phyloP scores from a whole-genome alignment of 2,797 vertebrate genomes.

The Sebastes nivosus region DNA sequence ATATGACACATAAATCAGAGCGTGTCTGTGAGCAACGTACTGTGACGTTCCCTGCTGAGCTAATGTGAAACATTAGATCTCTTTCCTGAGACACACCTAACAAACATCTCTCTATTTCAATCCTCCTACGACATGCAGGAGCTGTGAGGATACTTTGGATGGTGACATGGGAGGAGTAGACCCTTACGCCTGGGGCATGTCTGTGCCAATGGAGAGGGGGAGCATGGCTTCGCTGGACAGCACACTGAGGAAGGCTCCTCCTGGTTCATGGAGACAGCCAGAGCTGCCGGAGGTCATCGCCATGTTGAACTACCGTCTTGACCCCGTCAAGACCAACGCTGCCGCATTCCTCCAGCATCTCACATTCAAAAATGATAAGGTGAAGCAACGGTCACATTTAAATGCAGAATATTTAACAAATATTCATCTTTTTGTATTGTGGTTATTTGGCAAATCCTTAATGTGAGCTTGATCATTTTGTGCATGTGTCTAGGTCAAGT shows the following conservation, averaged over 20 bases:
- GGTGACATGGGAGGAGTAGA: slow-evolving; percentile 85
- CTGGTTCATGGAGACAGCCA: slow-evolving; percentile 90
- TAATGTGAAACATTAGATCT: not conserved
- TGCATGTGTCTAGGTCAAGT: slow-evolving; percentile 75
- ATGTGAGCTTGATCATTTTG: not conserved
- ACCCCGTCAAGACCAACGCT: slow-evolving; percentile 94
- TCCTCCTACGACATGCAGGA: slow-evolving; percentile 77
- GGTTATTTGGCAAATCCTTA: not conserved
- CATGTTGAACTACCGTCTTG: slow-evolving; percentile 95
- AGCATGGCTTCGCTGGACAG: slow-evolving; percentile 97
- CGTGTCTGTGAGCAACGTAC: not conserved
- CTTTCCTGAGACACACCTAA: not conserved
- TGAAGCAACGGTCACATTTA: slow-evolving; percentile 38
- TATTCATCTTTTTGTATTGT: not conserved
- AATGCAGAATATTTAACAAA: not conserved
- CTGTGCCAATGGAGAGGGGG: slow-evolving; percentile 89
- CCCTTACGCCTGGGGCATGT: slow-evolving; percentile 89
- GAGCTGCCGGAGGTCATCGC: slow-evolving; percentile 96
- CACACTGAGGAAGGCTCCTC: slow-evolving; percentile 89
- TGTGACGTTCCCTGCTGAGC: not conserved
- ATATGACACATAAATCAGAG: not conserved
- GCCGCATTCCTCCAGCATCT: slow-evolving; percentile 97
- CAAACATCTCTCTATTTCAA: not conserved
- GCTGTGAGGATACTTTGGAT: slow-evolving; percentile 94
- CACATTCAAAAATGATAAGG: slow-evolving; percentile 97